These are phyloP conservation scores for Formica selysi DNA, from an alignment of 1,140 invertebrate genomes.

Conservation along the genomic window DNA sequence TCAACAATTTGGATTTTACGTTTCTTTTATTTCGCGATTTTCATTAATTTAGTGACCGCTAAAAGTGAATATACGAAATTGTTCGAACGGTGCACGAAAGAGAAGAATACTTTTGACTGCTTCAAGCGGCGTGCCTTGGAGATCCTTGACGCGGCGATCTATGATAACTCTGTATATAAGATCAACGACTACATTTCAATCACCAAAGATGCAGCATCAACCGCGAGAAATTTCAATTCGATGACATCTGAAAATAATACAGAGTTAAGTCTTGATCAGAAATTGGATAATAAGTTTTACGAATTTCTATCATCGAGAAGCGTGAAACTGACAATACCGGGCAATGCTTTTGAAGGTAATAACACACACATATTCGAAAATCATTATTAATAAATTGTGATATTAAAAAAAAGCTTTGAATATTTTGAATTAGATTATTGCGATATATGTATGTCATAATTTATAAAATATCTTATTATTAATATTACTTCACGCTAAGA, in stretches of 20 bases:
- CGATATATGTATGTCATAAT: not conserved
- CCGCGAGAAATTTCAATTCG: constrained; percentile 40
- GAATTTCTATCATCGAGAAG: constrained; percentile 84
- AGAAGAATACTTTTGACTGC: constrained; percentile 86
- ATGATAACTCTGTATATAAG: constrained; percentile 87
- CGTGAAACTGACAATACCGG: constrained; percentile 84
- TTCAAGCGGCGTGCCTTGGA: constrained; percentile 87
- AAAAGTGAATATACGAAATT: constrained; percentile 80
- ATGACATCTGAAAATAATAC: constrained; percentile 72
- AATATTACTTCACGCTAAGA: not conserved
- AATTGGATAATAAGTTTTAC: constrained; percentile 83
- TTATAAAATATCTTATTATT: not conserved
- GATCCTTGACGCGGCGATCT: constrained; percentile 86
- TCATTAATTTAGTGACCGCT: constrained; percentile 46
- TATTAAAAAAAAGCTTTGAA: not conserved
- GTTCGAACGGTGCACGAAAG: constrained; percentile 82
- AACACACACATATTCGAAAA: not conserved
- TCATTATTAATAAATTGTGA: not conserved
- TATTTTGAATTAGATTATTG: not conserved
- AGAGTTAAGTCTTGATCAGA: constrained; percentile 80
- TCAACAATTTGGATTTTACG: not conserved
- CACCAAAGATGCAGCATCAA: constrained; percentile 82
- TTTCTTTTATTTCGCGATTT: constrained; percentile 8
- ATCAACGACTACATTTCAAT: constrained; percentile 88
- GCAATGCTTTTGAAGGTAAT: constrained; percentile 83